Evolutionary conservation across 2,113 vertebrate species (phyloP).

Genomic region (Canis aureus): DNA sequence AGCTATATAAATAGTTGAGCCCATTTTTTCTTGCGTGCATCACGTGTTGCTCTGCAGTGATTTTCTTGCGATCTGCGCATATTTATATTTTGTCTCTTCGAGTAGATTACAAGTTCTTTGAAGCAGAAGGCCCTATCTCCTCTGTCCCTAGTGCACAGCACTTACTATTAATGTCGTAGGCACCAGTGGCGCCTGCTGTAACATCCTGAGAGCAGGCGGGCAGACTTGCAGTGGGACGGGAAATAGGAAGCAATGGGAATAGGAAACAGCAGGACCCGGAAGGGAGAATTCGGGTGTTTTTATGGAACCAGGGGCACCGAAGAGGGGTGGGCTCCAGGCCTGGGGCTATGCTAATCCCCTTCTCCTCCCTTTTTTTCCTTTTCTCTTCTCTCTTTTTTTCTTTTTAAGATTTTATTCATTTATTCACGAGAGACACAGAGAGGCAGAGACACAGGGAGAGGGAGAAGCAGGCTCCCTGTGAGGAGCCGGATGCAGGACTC

Average conservation of each 20-base stretch:
- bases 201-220: neutral
- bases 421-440: no score
- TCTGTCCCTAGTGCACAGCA: neutral
- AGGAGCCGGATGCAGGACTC: no score
- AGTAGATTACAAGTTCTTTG: constrained; percentile 26
- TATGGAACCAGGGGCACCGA: neutral
- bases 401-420: no score
- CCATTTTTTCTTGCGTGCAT: neutral
- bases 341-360: neutral
- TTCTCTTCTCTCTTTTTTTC: constrained; percentile 13
- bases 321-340: neutral
- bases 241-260: constrained; percentile 5
- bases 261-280: neutral
- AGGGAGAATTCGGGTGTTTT: neutral
- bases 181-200: neutral
- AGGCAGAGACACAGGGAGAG: no score
- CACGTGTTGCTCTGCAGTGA: neutral
- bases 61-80: constrained; percentile 42
- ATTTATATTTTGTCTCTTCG: constrained; percentile 48
- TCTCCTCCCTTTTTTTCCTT: neutral
- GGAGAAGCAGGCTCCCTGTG: no score
- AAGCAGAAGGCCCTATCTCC: neutral
- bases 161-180: neutral
- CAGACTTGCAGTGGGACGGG: neutral
- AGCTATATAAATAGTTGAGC: neutral